Conservation (phyloP, 2,113 vertebrate genomes). For the Anhinga anhinga region DNA sequence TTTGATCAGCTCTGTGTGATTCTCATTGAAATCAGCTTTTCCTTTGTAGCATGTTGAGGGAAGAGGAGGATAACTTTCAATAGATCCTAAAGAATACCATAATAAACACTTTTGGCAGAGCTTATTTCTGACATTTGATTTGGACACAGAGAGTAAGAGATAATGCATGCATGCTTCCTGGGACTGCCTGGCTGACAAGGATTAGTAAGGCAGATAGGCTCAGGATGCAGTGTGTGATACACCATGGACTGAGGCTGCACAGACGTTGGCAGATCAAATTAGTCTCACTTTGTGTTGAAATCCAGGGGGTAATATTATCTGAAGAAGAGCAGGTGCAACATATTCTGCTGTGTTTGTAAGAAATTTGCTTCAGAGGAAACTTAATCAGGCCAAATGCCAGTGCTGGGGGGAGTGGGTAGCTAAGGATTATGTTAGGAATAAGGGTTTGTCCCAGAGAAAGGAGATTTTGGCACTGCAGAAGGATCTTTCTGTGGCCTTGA, state of each 20-base stretch:
- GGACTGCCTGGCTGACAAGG: background rate
- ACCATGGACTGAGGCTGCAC: background rate
- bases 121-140: background rate
- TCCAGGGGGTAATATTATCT: conserved; percentile 14
- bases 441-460: background rate
- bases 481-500: background rate
- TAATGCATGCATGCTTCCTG: background rate
- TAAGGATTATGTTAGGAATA: background rate
- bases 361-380: conserved; percentile 30
- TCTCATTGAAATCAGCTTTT: background rate
- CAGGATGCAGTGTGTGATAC: background rate
- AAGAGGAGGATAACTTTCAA: background rate
- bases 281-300: conserved; percentile 32
- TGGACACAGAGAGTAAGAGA: background rate
- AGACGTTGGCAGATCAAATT: conserved; percentile 33
- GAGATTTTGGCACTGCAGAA: background rate
- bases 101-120: background rate
- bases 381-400: conserved; percentile 21
- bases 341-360: background rate
- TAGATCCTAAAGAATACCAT: background rate
- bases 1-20: background rate
- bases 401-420: background rate
- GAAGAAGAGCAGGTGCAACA: conserved; percentile 30
- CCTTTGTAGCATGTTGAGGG: background rate
- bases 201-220: background rate